phyloP scores from a whole-genome alignment of 2,888 invertebrate genomes.

The Acronicta alni region DNA sequence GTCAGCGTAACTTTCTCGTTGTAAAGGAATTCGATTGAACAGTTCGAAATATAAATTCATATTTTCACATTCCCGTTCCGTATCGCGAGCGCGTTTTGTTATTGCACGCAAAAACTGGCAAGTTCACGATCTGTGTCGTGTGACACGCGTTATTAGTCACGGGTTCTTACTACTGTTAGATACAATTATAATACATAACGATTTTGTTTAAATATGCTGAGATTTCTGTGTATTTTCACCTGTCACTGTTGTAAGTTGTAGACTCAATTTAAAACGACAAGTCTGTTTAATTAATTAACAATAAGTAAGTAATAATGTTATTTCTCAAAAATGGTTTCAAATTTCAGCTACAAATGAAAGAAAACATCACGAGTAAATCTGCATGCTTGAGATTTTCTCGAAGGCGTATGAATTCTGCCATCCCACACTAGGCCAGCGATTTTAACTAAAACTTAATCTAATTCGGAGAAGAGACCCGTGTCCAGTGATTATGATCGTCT shows the following conservation, averaged over 20 bases:
- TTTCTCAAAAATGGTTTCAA: no score
- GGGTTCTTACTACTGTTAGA: slow-evolving; percentile 11
- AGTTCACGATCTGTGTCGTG: slow-evolving; percentile 63
- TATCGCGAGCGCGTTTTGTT: slow-evolving; percentile 40
- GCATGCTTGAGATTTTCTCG: no score
- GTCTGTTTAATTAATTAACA: background rate
- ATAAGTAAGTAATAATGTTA: no score
- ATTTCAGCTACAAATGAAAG: no score
- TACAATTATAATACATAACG: slow-evolving; percentile 9
- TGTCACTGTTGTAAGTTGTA: background rate
- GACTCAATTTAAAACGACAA: background rate
- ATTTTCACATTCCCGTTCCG: slow-evolving; percentile 59
- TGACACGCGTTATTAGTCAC: slow-evolving; percentile 40
- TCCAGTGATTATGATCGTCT: no score
- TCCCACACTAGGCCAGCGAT: no score
- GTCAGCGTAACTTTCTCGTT: slow-evolving; percentile 46
- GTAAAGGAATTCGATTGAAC: slow-evolving; percentile 46
- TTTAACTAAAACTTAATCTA: no score
- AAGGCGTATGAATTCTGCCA: no score
- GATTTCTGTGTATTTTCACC: background rate
- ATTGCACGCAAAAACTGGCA: slow-evolving; percentile 52
- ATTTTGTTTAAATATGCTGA: slow-evolving; percentile 1
- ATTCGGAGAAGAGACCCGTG: no score
- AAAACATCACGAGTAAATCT: no score
- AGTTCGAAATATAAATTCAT: slow-evolving; percentile 54